These are phyloP conservation scores for Tetranychus truncatus DNA, from an alignment of 2,888 invertebrate species.

Conservation along the genomic window DNA sequence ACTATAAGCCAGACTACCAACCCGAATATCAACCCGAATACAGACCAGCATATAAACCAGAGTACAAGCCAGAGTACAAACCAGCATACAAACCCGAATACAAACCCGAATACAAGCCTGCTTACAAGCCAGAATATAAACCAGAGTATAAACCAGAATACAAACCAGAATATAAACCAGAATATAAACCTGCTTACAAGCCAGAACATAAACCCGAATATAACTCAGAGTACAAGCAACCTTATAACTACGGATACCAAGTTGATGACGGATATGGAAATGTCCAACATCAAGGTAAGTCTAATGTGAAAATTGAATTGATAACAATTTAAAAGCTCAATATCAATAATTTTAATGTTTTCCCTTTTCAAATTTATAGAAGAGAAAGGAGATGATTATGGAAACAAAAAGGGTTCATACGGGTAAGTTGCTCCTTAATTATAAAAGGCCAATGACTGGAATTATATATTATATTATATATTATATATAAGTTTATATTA, in stretches of 20 bases:
- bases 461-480: too few species aligned
- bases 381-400: conserved; percentile 25
- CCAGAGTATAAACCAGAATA: not conserved
- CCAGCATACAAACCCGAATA: not conserved
- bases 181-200: not conserved
- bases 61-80: not conserved
- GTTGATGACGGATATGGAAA: conserved; percentile 24
- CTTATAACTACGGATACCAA: conserved; percentile 26
- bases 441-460: too few species aligned
- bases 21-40: not conserved
- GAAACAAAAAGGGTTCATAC: conserved; percentile 25
- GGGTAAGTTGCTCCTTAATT: conserved; percentile 23
- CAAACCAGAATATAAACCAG: not conserved
- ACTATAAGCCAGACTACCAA: not conserved
- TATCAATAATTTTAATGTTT: not conserved
- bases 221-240: conserved; percentile 9
- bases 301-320: too few species aligned
- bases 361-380: conserved; percentile 11
- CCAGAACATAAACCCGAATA: not conserved
- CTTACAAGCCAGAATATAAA: not conserved
- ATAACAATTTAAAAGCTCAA: too few species aligned
- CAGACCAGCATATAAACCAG: not conserved
- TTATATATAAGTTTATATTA: too few species aligned
- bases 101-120: not conserved
- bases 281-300: conserved; percentile 7